Evolutionary conservation across 2,888 invertebrate genomes (phyloP).

Genomic region (Acanthopleura granulata): DNA sequence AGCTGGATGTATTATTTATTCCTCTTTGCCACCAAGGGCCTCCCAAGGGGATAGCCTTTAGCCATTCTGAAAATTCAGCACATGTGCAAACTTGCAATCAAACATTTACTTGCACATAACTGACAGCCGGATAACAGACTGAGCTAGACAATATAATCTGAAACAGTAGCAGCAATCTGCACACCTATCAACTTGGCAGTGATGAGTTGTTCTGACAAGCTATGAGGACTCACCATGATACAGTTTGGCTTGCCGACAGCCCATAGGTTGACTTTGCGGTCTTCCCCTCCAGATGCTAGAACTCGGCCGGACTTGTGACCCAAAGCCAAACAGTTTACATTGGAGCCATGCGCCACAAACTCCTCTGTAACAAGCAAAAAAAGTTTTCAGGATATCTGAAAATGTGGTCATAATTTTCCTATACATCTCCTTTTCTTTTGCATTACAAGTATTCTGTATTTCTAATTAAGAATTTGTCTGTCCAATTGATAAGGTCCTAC

Average conservation of each 20-base stretch:
- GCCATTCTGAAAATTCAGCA: too few species aligned
- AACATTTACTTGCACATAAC: not conserved
- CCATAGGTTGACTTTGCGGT: constrained; percentile 97
- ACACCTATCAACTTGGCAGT: not conserved
- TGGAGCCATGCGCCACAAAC: constrained; percentile 86
- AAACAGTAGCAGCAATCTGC: not conserved
- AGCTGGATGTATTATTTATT: too few species aligned
- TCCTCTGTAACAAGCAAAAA: constrained; percentile 73
- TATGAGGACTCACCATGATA: constrained; percentile 71
- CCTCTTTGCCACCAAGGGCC: too few species aligned
- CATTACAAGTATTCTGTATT: too few species aligned
- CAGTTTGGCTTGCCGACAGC: constrained; percentile 95
- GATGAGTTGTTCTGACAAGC: not conserved
- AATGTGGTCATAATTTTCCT: too few species aligned
- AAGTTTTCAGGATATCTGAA: too few species aligned
- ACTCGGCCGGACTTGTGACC: constrained; percentile 93
- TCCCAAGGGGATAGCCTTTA: too few species aligned
- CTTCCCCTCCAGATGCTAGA: constrained; percentile 94
- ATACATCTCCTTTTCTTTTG: too few species aligned
- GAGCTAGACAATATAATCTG: not conserved
- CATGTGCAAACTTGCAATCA: too few species aligned
- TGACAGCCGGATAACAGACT: not conserved
- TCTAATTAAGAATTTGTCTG: too few species aligned
- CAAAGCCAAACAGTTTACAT: constrained; percentile 89
- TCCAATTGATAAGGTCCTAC: too few species aligned